Evolutionary conservation across 2,888 invertebrate genomes (phyloP).

Genomic region (Lasioglossum pauxillum): DNA sequence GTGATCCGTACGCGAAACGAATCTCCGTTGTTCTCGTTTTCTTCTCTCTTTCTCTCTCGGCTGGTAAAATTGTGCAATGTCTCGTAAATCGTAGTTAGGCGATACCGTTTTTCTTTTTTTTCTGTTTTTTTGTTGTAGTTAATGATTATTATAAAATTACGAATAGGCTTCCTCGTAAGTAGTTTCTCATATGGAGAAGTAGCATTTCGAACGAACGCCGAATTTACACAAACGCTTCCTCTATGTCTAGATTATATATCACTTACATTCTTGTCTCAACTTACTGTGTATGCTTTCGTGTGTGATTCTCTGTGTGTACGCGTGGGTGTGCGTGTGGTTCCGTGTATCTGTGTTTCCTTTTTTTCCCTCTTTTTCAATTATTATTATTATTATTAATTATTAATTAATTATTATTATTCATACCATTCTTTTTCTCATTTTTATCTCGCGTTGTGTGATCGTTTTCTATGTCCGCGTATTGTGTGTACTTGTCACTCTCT

Average conservation of each 20-base stretch:
- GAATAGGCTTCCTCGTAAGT: constrained; percentile 74
- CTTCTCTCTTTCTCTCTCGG: constrained; percentile 4
- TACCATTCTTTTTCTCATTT: constrained; percentile 20
- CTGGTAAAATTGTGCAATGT: constrained; percentile 77
- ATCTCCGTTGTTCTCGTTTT: constrained; percentile 64
- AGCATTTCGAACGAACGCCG: constrained; percentile 79
- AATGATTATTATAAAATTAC: constrained; percentile 82
- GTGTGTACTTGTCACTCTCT: not conserved
- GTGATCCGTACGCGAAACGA: constrained; percentile 83
- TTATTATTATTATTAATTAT: constrained; percentile 2
- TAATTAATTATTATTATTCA: constrained; percentile 7
- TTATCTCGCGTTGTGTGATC: constrained; percentile 38
- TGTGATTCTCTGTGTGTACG: constrained; percentile 60
- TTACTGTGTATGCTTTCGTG: constrained; percentile 79
- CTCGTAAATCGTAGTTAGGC: constrained; percentile 79
- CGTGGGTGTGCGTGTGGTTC: not conserved
- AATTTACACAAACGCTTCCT: constrained; percentile 81
- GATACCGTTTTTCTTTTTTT: constrained; percentile 70
- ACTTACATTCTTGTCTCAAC: constrained; percentile 81
- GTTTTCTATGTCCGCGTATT: not conserved
- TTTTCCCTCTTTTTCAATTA: constrained; percentile 30
- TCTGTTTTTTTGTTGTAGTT: not conserved
- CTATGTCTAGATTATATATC: constrained; percentile 83
- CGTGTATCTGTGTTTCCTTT: constrained; percentile 29
- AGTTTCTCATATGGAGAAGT: constrained; percentile 74